phyloP scores from a whole-genome alignment of 2,797 vertebrate species.

The Caiman crocodilus region DNA sequence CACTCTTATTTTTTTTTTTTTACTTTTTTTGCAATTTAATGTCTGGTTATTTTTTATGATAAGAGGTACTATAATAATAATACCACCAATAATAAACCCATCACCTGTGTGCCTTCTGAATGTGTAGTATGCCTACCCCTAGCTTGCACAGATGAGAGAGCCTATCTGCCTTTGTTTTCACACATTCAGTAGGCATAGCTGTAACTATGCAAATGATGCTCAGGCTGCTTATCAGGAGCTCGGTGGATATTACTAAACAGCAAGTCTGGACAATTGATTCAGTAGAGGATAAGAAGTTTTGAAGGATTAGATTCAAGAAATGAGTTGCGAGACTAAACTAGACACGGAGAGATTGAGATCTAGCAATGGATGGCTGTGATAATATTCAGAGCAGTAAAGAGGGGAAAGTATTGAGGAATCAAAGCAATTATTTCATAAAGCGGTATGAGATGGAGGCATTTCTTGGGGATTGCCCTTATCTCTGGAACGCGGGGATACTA shows the following conservation, averaged over 20 bases:
- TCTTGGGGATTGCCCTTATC: background rate
- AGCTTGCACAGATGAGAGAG: background rate
- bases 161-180: background rate
- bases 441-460: slow-evolving; percentile 14
- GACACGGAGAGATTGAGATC: slow-evolving; percentile 14
- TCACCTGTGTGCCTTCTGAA: background rate
- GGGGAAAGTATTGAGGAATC: slow-evolving; percentile 22
- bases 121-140: background rate
- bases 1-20: background rate
- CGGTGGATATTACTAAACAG: background rate
- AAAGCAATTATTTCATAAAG: slow-evolving; percentile 41
- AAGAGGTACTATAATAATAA: background rate
- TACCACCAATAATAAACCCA: background rate
- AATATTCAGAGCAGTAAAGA: slow-evolving; percentile 37
- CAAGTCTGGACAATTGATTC: background rate
- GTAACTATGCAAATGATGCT: slow-evolving; percentile 19
- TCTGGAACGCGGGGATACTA: background rate
- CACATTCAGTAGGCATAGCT: background rate
- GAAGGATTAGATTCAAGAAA: slow-evolving; percentile 59
- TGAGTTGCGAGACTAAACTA: slow-evolving; percentile 21
- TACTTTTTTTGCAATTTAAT: background rate
- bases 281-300: slow-evolving; percentile 38
- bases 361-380: slow-evolving; percentile 48
- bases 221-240: background rate
- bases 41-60: background rate